phyloP scores from a whole-genome alignment of 2,797 vertebrate species.

The Tapirus indicus region DNA sequence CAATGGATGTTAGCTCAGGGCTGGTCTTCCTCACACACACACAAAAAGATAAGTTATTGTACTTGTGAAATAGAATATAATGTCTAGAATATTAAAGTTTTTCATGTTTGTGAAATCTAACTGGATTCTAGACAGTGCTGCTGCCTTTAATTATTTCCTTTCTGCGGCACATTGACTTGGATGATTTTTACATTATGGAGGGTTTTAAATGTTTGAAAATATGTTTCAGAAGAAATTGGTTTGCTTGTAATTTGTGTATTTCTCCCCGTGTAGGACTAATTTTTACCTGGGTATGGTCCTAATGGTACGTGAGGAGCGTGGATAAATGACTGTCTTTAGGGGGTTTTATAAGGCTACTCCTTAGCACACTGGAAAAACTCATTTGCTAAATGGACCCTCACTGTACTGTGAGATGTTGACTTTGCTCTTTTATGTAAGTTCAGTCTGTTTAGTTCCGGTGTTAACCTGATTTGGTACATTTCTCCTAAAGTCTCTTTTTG shows the following conservation, averaged over 20 bases:
- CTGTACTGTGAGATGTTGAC: neutral
- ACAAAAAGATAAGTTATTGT: neutral
- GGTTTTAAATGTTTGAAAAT: conserved; percentile 6
- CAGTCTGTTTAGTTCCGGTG: neutral
- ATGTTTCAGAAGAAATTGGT: neutral
- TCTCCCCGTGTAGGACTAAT: neutral
- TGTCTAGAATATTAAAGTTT: neutral
- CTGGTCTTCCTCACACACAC: too few species aligned
- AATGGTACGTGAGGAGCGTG: neutral
- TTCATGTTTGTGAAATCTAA: neutral
- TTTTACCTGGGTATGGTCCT: neutral
- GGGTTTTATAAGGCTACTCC: neutral
- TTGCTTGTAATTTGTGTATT: neutral
- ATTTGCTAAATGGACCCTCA: conserved; percentile 30
- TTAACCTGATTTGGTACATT: neutral
- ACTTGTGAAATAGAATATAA: neutral
- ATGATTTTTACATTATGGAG: neutral
- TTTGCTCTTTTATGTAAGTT: neutral
- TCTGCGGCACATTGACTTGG: neutral
- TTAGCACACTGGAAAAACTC: conserved; percentile 29
- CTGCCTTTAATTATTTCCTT: neutral
- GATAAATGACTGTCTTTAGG: neutral
- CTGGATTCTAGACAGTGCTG: neutral
- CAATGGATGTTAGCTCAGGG: too few species aligned
- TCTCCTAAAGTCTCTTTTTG: neutral